Conservation (phyloP, 2,888 invertebrate species). For the Cataglyphis cursor region DNA sequence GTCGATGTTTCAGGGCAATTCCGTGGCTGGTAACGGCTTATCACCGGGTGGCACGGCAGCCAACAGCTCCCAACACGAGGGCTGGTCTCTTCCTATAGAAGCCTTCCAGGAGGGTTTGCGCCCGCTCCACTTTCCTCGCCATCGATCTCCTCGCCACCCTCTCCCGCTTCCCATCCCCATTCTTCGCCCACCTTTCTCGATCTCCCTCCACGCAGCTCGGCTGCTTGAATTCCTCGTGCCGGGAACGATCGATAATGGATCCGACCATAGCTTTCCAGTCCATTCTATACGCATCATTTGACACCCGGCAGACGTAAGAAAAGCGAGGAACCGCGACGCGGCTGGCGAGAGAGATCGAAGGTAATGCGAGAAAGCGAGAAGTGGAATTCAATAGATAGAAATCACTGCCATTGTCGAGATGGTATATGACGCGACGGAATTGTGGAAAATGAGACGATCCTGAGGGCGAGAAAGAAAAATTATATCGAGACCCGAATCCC, state of each 20-base stretch:
- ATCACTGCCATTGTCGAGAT: constrained; percentile 83
- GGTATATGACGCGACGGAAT: constrained; percentile 75
- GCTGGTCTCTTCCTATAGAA: constrained; percentile 68
- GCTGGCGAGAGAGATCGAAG: constrained; percentile 43
- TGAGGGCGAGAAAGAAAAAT: constrained; percentile 79
- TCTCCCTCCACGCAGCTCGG: constrained; percentile 42
- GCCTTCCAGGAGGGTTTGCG: constrained; percentile 65
- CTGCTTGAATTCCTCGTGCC: constrained; percentile 73
- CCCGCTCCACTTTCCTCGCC: constrained; percentile 54
- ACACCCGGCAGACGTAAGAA: constrained; percentile 83
- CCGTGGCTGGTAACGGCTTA: constrained; percentile 78
- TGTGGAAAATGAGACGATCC: constrained; percentile 80
- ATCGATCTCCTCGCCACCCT: constrained; percentile 58
- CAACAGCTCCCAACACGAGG: constrained; percentile 69
- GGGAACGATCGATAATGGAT: constrained; percentile 82
- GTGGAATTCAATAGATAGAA: constrained; percentile 84
- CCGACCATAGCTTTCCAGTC: constrained; percentile 80
- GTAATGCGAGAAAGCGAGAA: constrained; percentile 64
- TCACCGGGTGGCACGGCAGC: constrained; percentile 81
- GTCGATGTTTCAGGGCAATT: constrained; percentile 80
- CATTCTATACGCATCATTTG: constrained; percentile 85
- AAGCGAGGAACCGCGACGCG: constrained; percentile 64
- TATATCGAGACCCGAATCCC: constrained; percentile 80
- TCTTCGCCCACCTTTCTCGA: constrained; percentile 52
- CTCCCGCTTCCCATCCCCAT: constrained; percentile 43